Percentiles rank a stretch among this genome's conserved stretches.
Evolutionary conservation across 1,140 invertebrate genomes (phyloP).

Genomic region (Anastrepha obliqua): DNA sequence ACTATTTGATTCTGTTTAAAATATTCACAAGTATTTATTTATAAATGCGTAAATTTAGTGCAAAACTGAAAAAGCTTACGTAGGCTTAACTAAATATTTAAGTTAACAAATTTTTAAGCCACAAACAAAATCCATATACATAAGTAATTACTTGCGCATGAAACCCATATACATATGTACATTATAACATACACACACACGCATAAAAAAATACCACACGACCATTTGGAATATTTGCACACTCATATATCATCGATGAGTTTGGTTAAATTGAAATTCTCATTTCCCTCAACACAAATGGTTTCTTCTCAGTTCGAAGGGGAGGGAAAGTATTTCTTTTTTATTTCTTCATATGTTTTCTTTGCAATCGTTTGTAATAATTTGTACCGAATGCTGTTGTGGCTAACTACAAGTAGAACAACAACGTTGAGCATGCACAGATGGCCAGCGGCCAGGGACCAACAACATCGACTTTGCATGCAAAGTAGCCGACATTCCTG

Average conservation of each 20-base stretch:
- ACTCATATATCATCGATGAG: slow-evolving; percentile 12
- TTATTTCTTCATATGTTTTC: background rate
- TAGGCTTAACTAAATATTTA: too few relatives aligned
- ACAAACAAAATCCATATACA: too few relatives aligned
- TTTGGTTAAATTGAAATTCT: slow-evolving; percentile 42
- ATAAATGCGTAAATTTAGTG: too few relatives aligned
- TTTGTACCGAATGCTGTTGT: background rate
- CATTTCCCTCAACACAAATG: slow-evolving; percentile 18
- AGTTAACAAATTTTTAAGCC: too few relatives aligned
- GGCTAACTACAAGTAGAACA: background rate
- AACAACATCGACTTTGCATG: background rate
- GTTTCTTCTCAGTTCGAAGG: background rate
- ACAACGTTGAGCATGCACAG: background rate
- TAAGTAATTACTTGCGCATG: too few relatives aligned
- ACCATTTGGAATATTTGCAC: background rate
- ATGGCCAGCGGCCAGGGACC: background rate
- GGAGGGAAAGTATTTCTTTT: background rate
- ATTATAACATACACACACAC: background rate
- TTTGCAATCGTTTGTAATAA: background rate
- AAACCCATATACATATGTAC: background rate
- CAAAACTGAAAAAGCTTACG: too few relatives aligned
- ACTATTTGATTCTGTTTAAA: too few relatives aligned
- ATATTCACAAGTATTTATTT: too few relatives aligned
- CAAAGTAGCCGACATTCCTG: background rate
- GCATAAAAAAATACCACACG: background rate